A percentile compares a stretch with the other conserved stretches of the same genome.
Conservation (phyloP, 1,140 invertebrate genomes). For the Diachasma alloeum region DNA sequence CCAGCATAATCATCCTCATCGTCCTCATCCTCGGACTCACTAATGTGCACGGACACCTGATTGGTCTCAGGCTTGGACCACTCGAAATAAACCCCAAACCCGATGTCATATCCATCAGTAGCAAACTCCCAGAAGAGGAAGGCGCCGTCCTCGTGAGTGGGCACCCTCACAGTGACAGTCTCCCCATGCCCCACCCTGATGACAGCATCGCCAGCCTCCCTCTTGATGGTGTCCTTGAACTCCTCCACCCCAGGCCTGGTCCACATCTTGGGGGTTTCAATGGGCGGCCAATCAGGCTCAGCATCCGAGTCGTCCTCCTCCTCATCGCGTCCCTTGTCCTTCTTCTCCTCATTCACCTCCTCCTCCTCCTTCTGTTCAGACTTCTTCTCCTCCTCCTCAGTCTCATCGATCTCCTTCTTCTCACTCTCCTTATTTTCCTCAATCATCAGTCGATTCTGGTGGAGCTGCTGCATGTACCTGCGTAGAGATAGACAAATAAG, state of each 20-base stretch:
- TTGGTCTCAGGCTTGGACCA: constrained; percentile 89
- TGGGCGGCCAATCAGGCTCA: constrained; percentile 57
- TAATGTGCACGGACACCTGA: constrained; percentile 88
- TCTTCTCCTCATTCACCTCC: constrained; percentile 23
- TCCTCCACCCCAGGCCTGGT: constrained; percentile 88
- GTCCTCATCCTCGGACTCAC: constrained; percentile 90
- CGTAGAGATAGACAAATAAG: constrained; percentile 62
- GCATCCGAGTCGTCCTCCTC: constrained; percentile 61
- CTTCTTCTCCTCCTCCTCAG: constrained; percentile 25
- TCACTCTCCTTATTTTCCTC: constrained; percentile 64
- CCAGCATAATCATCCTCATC: constrained; percentile 80
- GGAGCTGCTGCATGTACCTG: constrained; percentile 93
- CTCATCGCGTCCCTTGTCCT: constrained; percentile 16
- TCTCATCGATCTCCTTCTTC: constrained; percentile 36
- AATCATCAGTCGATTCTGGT: constrained; percentile 71
- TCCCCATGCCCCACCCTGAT: constrained; percentile 97
- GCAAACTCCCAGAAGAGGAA: constrained; percentile 99
- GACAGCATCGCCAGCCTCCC: constrained; percentile 93
- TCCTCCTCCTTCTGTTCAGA: constrained; percentile 38
- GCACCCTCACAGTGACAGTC: constrained; percentile 96
- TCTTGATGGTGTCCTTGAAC: constrained; percentile 89
- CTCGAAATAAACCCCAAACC: constrained; percentile 98
- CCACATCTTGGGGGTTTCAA: constrained; percentile 94
- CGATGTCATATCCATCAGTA: constrained; percentile 98
- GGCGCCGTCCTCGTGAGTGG: constrained; percentile 93